Conservation (phyloP, 2,888 invertebrate genomes). For the Busseola fusca region DNA sequence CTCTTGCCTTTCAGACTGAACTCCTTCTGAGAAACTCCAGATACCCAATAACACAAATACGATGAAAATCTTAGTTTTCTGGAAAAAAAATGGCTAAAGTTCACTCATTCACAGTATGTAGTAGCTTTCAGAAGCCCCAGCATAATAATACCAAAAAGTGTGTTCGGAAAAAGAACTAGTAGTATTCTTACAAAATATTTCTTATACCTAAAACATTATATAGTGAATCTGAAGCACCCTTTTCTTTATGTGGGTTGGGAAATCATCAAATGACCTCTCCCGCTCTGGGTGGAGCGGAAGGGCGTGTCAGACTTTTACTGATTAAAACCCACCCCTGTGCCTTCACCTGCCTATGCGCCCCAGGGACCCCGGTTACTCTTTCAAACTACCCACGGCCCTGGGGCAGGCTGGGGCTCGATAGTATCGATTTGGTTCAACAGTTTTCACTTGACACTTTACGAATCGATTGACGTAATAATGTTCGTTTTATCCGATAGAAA, state of each 20-base stretch:
- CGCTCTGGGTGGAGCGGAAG: too few species aligned
- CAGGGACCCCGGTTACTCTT: too few species aligned
- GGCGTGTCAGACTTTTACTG: too few species aligned
- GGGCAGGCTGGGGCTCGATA: background rate
- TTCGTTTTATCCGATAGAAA: conserved; percentile 13
- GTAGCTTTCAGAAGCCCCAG: background rate
- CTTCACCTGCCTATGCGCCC: too few species aligned
- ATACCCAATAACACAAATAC: background rate
- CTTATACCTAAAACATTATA: too few species aligned
- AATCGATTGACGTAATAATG: conserved; percentile 31
- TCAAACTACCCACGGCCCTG: too few species aligned
- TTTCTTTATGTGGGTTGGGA: too few species aligned
- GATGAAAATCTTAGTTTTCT: background rate
- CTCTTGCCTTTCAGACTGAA: background rate
- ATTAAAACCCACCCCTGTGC: too few species aligned
- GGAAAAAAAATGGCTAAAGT: background rate
- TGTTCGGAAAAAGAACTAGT: background rate
- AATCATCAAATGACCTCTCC: too few species aligned
- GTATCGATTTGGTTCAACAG: conserved; percentile 35
- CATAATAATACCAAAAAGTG: background rate
- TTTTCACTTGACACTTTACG: conserved; percentile 28
- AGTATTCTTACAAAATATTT: background rate
- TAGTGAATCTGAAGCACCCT: too few species aligned
- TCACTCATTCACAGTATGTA: background rate
- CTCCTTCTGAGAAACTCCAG: background rate